Evolutionary conservation across 2,888 invertebrate genomes (phyloP), one percentile per base, ranked within the genome.

Genomic region (Drosophila tanythrix): DNA sequence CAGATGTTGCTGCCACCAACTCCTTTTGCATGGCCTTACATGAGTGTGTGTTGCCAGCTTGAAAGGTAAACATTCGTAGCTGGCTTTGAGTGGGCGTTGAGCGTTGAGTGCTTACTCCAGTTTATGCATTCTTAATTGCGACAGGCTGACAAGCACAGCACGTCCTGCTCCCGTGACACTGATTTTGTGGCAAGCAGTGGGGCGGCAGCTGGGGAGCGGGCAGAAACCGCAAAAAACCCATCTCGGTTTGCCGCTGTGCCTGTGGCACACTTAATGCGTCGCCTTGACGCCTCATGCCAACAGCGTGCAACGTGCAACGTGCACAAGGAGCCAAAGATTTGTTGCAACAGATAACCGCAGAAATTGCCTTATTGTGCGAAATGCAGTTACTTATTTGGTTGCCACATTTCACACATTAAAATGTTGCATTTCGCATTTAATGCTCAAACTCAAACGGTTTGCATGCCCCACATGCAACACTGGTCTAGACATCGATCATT

Each of bases 91-190:
- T 71, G 71, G 65, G 70, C 67, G 60, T 55, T 55, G 55, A 55
- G 55, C 69, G 67, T 74, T 76, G 77, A 86, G 90, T 81, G 90
- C 87, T 86, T 88, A 88, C 89, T 88, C 84, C 87, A 90, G 77
- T 89, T 88, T 78, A 77, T 90, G 90, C 90, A 88, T 90, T 87
- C 90, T 87, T 88, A 90, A 88, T 88, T 88, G 90, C 90, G 58
- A 82, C 68, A 64, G 57, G 58, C 52, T 71, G 70, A 78, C 76
- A 76, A 62, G 70, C 71, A 67, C 67, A 73, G 70, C 66, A 79
- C 70, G 85, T 82, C 75, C 76, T 88, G 88, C 89, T 89, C 89
- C 84, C 89, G 89, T 88, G 90, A 89, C 90, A 88, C 90, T 88
- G 88, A 88, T 90, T 87, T 83, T 64, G 69, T 60, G 56, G 62